A percentile compares a stretch with the other conserved stretches of the same genome.
Evolutionary conservation across 92 coral and sea anemone genomes (phyloP).

Genomic region (Palythoa grandis): DNA sequence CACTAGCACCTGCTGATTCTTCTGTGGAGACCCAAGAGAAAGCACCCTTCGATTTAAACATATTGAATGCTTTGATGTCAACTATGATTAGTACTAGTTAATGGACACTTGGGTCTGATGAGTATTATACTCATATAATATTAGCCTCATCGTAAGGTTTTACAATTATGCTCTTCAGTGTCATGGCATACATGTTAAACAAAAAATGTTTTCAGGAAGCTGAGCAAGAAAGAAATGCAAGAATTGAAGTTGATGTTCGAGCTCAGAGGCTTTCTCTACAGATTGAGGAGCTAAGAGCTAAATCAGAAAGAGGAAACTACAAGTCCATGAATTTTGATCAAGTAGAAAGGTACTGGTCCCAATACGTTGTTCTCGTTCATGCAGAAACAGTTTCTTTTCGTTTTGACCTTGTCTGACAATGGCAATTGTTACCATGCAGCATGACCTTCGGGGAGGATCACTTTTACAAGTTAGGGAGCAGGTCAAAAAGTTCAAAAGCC

Average conservation of each 20-base stretch:
- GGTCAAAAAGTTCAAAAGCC: too few species aligned
- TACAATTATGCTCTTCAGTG: too few species aligned
- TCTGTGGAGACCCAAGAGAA: neutral
- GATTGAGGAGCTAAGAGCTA: constrained; percentile 78
- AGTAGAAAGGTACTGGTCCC: constrained; percentile 70
- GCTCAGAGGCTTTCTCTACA: constrained; percentile 80
- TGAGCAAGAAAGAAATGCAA: constrained; percentile 82
- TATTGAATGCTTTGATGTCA: too few species aligned
- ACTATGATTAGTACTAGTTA: too few species aligned
- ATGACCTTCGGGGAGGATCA: too few species aligned
- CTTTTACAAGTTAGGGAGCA: too few species aligned
- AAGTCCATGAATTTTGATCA: constrained; percentile 87
- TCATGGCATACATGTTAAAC: neutral
- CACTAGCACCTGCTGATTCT: neutral
- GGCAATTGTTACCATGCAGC: too few species aligned
- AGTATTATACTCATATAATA: too few species aligned
- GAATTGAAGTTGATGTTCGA: constrained; percentile 87
- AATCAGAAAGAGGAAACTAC: constrained; percentile 83
- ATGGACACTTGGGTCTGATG: too few species aligned
- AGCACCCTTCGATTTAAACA: too few species aligned
- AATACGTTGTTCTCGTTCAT: neutral
- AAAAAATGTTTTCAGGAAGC: constrained; percentile 67
- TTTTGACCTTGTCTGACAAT: too few species aligned
- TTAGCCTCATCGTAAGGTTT: too few species aligned
- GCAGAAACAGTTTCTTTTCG: neutral